Base-by-base conservation (phyloP, 2,888 invertebrate species). In the Drosophila tripunctata region DNA sequence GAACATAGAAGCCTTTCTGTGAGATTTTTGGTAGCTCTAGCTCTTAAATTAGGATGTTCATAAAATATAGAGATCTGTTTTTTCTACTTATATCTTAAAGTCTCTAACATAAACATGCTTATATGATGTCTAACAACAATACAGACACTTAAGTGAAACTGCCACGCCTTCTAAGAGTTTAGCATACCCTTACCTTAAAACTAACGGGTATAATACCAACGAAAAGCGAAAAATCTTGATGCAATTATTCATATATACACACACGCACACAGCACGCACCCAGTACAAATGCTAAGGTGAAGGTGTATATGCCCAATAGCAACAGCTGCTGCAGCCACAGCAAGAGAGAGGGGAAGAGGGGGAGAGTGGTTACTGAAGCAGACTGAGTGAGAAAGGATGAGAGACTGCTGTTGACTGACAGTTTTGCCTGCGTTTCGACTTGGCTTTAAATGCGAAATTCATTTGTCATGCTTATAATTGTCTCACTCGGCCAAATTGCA, bases 401-500 rank as follows among this genome's bases (percentile, higher is more conserved):
- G 15, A 35, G 15, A 24, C 27, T 40, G 67, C 80, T 78, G 84
- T 78, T 85, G 85, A 82, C 83, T 65, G 77, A 74, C 77, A 67
- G 65, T 67, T 64, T 58, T 48, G 48, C 35, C 48, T 35, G 48
- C 48, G 35, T 48, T 45, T 22, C 43, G 35, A 41, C 60, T 55
- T 63, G 58, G 50, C 40, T 68, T 69, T 67, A 75, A 81, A 82
- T 85, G 78, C 88, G 86, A 86, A 88, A 86, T 78, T 88, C 88
- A 87, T 87, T 89, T 87, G 89, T 87, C 86, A 80, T 86, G 76
- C 88, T 88, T 88, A 83, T 88, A 89, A 88, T 87, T 89, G 89
- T 86, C 78, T 86, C 77, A 86, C 84, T 76, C 81, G 54, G 56
- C 54, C 75, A 88, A 87, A 87, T 78, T 83, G 85, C 81, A 79